Base-by-base conservation (phyloP, 1,140 invertebrate genomes). In the Drosophila dunni region DNA sequence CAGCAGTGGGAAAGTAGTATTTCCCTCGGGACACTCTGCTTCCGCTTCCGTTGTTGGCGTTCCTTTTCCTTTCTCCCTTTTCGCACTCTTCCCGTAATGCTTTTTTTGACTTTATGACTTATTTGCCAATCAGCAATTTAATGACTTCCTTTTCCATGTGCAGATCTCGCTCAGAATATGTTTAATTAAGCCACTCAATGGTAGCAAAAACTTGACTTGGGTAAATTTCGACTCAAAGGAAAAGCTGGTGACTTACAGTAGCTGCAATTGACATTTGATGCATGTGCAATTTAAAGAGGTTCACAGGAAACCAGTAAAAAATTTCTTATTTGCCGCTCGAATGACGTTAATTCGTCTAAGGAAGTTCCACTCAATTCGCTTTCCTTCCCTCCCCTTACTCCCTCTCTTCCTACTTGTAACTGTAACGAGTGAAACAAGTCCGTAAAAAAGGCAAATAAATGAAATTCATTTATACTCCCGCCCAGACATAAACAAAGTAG, bases 241-340 rank as follows among this genome's bases (percentile, higher is more conserved):
- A 40, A 56, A 40, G 15, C 53, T 38, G 34, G 13, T 45, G 29
- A 24, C 15, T 48, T 71, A 56, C 50, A 64, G 68, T 74, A 38
- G 46, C 60, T 76, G 60, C 70, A 58, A 24, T 79, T 78, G 78
- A 79, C 75, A 74, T 77, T 58, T 77, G 74, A 77, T 79, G 77
- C 74, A 77, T 77, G 53, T 60, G 62, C 45, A 20, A 72, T 34
- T 33, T 15, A 15, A 54, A 15, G 29, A 51, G 50, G 44, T 45
- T 45, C n/a, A 53, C 8, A 33, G 48, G 42, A 36, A 15, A 40
- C 38, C 62, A 54, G 17, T 48, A 56, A 74, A 80, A 78, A 70
- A 78, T 71, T 81, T 81, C 78, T 70, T 78, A 81, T 81, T 81
- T 81, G 63, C 78, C 76, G 76, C 71, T 75, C 63, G 71, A 78